phyloP scores from a whole-genome alignment of 2,888 invertebrate genomes.

The Trimorus sp. region DNA sequence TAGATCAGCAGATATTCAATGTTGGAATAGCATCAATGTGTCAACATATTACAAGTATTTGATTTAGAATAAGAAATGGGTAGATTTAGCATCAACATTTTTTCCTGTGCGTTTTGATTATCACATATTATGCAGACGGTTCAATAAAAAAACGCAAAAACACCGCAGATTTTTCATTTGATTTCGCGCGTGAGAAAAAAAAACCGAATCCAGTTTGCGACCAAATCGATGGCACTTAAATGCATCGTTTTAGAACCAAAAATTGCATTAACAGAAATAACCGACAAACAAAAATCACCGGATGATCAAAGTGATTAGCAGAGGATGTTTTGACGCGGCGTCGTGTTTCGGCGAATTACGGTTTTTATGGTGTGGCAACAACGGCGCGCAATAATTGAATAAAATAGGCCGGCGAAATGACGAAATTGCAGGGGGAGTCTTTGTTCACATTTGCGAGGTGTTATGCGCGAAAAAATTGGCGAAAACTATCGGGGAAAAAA shows the following conservation, averaged over 20 bases:
- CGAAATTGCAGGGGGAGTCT: slow-evolving; percentile 54
- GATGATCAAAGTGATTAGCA: slow-evolving; percentile 21
- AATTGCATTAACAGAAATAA: neutral
- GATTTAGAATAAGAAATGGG: too few species aligned
- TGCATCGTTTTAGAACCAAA: slow-evolving; percentile 9
- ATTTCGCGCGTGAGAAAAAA: slow-evolving; percentile 3
- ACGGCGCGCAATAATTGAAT: slow-evolving; percentile 49
- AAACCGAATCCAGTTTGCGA: slow-evolving; percentile 5
- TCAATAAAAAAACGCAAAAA: neutral
- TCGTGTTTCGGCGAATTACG: slow-evolving; percentile 48
- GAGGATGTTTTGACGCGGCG: slow-evolving; percentile 17
- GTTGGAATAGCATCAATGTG: too few species aligned
- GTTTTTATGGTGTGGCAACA: slow-evolving; percentile 43
- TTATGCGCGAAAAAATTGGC: neutral
- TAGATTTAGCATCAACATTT: too few species aligned
- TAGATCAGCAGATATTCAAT: too few species aligned
- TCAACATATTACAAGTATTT: too few species aligned
- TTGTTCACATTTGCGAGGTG: slow-evolving; percentile 40
- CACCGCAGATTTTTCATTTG: slow-evolving; percentile 10
- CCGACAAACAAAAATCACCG: neutral
- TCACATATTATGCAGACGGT: too few species aligned
- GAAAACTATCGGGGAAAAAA: too few species aligned
- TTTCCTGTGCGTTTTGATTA: too few species aligned
- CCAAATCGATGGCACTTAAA: slow-evolving; percentile 13
- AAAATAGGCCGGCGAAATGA: slow-evolving; percentile 55